Base-by-base conservation (phyloP, 2,797 vertebrate genomes). In the Manis pentadactyla region DNA sequence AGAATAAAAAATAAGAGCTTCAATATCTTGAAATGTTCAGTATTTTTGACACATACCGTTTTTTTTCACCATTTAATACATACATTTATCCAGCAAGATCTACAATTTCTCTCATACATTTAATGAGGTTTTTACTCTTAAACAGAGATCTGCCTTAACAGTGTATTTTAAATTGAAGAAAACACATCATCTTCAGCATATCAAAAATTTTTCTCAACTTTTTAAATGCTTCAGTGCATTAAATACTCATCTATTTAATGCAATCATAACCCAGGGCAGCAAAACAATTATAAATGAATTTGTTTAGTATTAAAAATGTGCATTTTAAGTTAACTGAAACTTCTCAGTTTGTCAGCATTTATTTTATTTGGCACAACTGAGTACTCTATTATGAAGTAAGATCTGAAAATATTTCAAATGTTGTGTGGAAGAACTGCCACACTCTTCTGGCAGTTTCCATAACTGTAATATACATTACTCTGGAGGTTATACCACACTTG, bases 381-480 rank as follows among this genome's bases (percentile, higher is more conserved):
- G 71, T 81, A n/a, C 8, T 83, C 21, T 86, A 34, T 79, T 83
- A 55, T 2, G 49, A 71, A 84, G 4, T 87, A 49, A 83, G 10
- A 46, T n/a, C 59, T 91, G 53, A 91, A 96, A 95, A 23, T 82
- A 96, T 84, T 96, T 89, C 55, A 81, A 81, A 84, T 63, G 6
- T 14, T 61, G 9, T 77, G 1, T 39, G 34, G 18, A 83, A 97
- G 66, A 13, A 19, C 23, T 68, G 27, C 9, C 0, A 7, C 34
- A 71, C 9, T 73, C 18, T 31, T 73, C 14, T 8, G 23, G 61
- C 12, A 95, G 66, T 96, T 97, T 98, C 92, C 74, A 97, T 93
- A 98, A 97, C 63, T 84, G 15, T 82, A 97, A 97, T 97, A 93
- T 92, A 96, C 88, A 73, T 98, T 96, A 57, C 96, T 96, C 97